Evolutionary conservation across 2,113 vertebrate genomes (phyloP), one percentile per base, ranked within the genome.

Genomic region (Cavia aperea): DNA sequence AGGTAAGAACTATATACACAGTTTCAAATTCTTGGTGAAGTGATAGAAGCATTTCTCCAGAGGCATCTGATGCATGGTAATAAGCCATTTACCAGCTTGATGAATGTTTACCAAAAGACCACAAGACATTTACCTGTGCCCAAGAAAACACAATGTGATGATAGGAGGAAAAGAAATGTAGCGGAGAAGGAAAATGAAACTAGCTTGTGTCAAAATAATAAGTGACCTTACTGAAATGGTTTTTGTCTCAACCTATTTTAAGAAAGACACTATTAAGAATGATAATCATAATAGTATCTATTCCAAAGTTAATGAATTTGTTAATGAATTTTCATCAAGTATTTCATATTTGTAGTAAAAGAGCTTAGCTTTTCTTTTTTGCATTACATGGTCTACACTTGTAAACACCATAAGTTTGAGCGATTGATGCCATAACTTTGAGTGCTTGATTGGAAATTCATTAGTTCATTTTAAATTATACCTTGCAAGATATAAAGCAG

Each of bases 381-480:
- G 2, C 93, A 58, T 73, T 87, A 77, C 8, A 70, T 85, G 33
- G 11, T 73, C 56, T n/a, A 68, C 19, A 11, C 5, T 85, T 90
- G 7, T 39, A 79, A 86, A 73, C 49, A 68, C 49, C 8, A 39
- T 81, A 33, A 93, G 24, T 79, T 90, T 5, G 36, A 79, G 24
- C 68, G 39, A 86, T 60, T 60, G 58, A 60, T 19, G 58, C 21
- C 58, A 60, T 56, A 56, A 18, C 15, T 56, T 56, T 56, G 56
- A 56, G 15, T 56, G 56, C 18, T 56, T 56, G 56, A 56, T 56
- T 15, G 18, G 58, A 83, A 86, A 88, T 81, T 92, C 43, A 93
- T 90, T 51, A 93, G 68, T 79, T 93, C 10, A 86, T 90, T 88
- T 84, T 75, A 68, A 93, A 94, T 86, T 90, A 77, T 23, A 60